Evolutionary conservation across 37 sponge, comb jelly and placozoan genomes (phyloP), one percentile per base, ranked within the genome.

Genomic region (Theonella swinhoei): DNA sequence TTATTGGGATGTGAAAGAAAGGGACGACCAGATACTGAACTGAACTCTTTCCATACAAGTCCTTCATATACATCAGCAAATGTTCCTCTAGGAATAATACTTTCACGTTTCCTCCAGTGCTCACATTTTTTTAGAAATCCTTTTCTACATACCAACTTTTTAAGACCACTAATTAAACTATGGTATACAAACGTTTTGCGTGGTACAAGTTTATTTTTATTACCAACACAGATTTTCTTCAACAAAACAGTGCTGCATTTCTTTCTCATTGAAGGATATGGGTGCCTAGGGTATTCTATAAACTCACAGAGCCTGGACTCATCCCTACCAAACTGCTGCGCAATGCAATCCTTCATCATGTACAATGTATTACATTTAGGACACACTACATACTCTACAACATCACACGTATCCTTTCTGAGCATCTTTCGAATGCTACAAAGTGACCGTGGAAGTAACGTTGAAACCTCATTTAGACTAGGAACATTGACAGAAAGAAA

Each of bases 21-120:
- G 8, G 74, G 43, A 8, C 83, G 42, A 3, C 82, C 87, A 47
- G 41, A 28, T 41, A 59, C 40, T 72, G 9, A 19, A 34, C 47
- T 36, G 81, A 92, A 92, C 0, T 81, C 68, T 68, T 85, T 64
- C 89, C 89, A 88, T n/a, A n/a, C n/a, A n/a, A 60, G 75, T 24
- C 89, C 89, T 85, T 92, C 86, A 81, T 82, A 92, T 0, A 92
- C 78, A 80, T 88, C 93, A 34, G 25, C 26, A 4, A 84, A 36
- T 20, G 26, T 29, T 39, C 39, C 32, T 39, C 33, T 35, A 60
- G 39, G 36, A 7, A 64, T 29, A n/a, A n/a, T n/a, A n/a, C n/a
- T n/a, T 42, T 47, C 29, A 24, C 76, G 68, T 64, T 32, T n/a
- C n/a, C n/a, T n/a, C n/a, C n/a, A n/a, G n/a, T n/a, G n/a, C n/a